A percentile compares a stretch with the other conserved stretches of the same genome.
phyloP scores from a whole-genome alignment of 53 echinoderm and acorn worm species.

The Apostichopus leukothele region DNA sequence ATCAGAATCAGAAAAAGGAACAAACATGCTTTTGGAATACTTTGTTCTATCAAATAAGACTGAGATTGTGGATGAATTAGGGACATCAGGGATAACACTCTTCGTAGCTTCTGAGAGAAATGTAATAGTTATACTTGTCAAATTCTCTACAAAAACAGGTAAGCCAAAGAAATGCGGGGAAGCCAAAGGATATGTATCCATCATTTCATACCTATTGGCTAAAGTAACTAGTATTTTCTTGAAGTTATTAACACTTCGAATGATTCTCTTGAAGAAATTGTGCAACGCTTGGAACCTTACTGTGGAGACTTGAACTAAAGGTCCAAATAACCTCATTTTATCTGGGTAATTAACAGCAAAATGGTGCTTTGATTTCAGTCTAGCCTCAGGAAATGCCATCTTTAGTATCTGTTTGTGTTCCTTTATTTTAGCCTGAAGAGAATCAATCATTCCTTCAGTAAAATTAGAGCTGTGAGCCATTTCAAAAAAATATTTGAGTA shows the following conservation, averaged over 20 bases:
- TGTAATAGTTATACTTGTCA: slow-evolving; percentile 9
- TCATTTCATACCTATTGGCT: not conserved
- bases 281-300: slow-evolving; percentile 11
- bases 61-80: not conserved
- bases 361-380: slow-evolving; percentile 38
- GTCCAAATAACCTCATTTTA: not conserved
- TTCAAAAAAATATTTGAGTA: slow-evolving; percentile 5
- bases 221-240: slow-evolving; percentile 32
- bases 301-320: slow-evolving; percentile 30
- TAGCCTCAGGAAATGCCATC: slow-evolving; percentile 19
- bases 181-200: slow-evolving; percentile 26
- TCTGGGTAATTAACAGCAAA: not conserved
- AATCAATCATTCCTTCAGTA: not conserved
- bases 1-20: not conserved
- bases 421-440: slow-evolving; percentile 4
- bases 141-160: slow-evolving; percentile 10
- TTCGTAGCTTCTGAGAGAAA: slow-evolving; percentile 5
- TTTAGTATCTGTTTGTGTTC: slow-evolving; percentile 9
- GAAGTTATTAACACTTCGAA: slow-evolving; percentile 22
- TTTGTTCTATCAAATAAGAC: slow-evolving; percentile 13
- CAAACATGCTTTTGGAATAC: slow-evolving; percentile 32
- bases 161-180: slow-evolving; percentile 15
- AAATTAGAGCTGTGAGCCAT: not conserved
- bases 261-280: slow-evolving; percentile 42
- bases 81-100: not conserved